Percentiles rank a stretch among this genome's conserved stretches.
Conservation (phyloP, 2,888 invertebrate genomes). For the Bhutanitis thaidina region DNA sequence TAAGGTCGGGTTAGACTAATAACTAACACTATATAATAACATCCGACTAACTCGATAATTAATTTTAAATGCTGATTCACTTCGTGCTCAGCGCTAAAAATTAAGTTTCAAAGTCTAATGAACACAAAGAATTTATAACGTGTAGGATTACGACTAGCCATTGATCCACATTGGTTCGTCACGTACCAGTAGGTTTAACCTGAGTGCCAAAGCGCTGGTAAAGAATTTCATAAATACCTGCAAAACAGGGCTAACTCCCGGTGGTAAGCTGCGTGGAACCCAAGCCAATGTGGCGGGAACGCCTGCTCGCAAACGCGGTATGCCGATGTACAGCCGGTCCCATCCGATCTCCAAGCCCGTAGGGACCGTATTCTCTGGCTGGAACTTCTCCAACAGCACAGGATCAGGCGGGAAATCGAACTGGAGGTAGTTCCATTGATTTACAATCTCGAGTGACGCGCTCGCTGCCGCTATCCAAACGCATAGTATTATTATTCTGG, state of each 20-base stretch:
- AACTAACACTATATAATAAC: too few relatives aligned
- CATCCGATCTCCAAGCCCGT: slow-evolving; percentile 87
- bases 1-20: too few relatives aligned
- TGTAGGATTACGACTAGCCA: too few relatives aligned
- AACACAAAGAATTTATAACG: too few relatives aligned
- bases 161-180: too few relatives aligned
- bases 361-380: slow-evolving; percentile 86
- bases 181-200: too few relatives aligned
- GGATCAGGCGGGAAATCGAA: slow-evolving; percentile 84
- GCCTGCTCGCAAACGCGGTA: slow-evolving; percentile 86
- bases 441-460: slow-evolving; percentile 80
- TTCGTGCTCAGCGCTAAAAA: too few relatives aligned
- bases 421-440: slow-evolving; percentile 85
- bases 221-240: slow-evolving; percentile 63
- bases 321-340: slow-evolving; percentile 87
- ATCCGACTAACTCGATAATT: too few relatives aligned
- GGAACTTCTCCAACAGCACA: slow-evolving; percentile 77
- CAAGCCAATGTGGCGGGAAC: slow-evolving; percentile 87
- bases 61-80: too few relatives aligned
- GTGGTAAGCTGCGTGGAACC: slow-evolving; percentile 82
- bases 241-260: slow-evolving; percentile 84
- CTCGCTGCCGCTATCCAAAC: slow-evolving; percentile 53
- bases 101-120: too few relatives aligned
- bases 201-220: too few relatives aligned
- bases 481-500: slow-evolving; percentile 41